phyloP scores from a whole-genome alignment of 2,888 invertebrate genomes.

The Anthophora plumipes region DNA sequence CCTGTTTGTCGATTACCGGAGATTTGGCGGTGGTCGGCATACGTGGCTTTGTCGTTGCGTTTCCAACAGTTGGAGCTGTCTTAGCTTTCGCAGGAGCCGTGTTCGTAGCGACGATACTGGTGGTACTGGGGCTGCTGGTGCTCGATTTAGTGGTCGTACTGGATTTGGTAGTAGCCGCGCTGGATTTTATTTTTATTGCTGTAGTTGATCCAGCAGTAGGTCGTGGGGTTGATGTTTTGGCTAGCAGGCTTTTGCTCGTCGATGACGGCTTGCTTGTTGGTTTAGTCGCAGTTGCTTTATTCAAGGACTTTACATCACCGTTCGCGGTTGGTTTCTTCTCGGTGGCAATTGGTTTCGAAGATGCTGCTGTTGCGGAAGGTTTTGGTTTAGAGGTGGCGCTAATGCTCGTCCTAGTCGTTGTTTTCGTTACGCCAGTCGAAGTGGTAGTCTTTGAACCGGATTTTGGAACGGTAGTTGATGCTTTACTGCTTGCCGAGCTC shows the following conservation, averaged over 20 bases:
- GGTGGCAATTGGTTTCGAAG: constrained; percentile 67
- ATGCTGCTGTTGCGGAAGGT: constrained; percentile 27
- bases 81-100: constrained; percentile 75
- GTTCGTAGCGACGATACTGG: constrained; percentile 71
- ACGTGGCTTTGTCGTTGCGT: constrained; percentile 73
- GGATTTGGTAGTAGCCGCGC: constrained; percentile 62
- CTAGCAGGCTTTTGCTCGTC: constrained; percentile 57
- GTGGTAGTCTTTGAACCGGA: constrained; percentile 57
- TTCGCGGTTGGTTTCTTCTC: constrained; percentile 87
- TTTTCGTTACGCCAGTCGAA: constrained; percentile 64
- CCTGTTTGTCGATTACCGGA: constrained; percentile 86
- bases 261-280: constrained; percentile 61
- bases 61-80: constrained; percentile 74
- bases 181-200: constrained; percentile 64
- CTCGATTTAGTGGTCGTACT: constrained; percentile 35
- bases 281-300: constrained; percentile 61
- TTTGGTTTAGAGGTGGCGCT: constrained; percentile 34
- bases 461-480: constrained; percentile 52
- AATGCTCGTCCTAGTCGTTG: constrained; percentile 42
- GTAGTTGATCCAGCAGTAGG: constrained; percentile 49
- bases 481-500: constrained; percentile 61
- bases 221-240: constrained; percentile 71
- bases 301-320: constrained; percentile 85
- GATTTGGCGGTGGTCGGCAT: constrained; percentile 74
- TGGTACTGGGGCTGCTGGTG: not conserved